Evolutionary conservation across 2,888 invertebrate genomes (phyloP), one percentile per base, ranked within the genome.

Genomic region (Xylota sylvarum): DNA sequence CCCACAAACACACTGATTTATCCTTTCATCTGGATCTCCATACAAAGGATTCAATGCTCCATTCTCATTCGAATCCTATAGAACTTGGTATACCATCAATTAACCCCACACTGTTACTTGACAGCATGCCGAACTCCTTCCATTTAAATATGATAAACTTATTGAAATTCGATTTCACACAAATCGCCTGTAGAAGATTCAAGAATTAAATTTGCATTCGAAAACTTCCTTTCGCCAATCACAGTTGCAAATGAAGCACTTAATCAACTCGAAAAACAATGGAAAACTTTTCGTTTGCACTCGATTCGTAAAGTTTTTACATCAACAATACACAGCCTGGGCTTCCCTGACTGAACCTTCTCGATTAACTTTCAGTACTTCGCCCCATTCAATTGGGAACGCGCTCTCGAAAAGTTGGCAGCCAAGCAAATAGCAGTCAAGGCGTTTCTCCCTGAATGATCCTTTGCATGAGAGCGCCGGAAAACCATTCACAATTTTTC

Each of bases 241-340:
- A 86, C 77, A 73, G 86, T 86, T 86, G 82, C 82, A 82, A 86
- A 86, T 82, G 81, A 86, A 81, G 77, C 86, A 86, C 86, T 86
- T 86, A 86, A 82, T 86, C 86, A 86, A 82, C 77, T 82, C 67
- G 46, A 72, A 72, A 86, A 82, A 77, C 77, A 86, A 81, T 78
- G 72, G 43, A 86, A 86, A 86, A 86, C 62, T 69, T 82, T 52
- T 67, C 76, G 77, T 82, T 86, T 86, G 73, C 76, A 82, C 69
- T 77, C 70, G 82, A 69, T 77, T 67, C 67, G 82, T 14, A 77
- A 86, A 86, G 77, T 86, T 86, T 78, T 73, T 86, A 50, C 72
- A 86, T 86, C 86, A 86, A 86, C 86, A 86, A 78, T 73, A 73
- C 62, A 77, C 35, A 27, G 32, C 65, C 17, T 12, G n/a, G n/a